phyloP scores from a whole-genome alignment of 1,140 invertebrate species.

The Drosophila melanica region DNA sequence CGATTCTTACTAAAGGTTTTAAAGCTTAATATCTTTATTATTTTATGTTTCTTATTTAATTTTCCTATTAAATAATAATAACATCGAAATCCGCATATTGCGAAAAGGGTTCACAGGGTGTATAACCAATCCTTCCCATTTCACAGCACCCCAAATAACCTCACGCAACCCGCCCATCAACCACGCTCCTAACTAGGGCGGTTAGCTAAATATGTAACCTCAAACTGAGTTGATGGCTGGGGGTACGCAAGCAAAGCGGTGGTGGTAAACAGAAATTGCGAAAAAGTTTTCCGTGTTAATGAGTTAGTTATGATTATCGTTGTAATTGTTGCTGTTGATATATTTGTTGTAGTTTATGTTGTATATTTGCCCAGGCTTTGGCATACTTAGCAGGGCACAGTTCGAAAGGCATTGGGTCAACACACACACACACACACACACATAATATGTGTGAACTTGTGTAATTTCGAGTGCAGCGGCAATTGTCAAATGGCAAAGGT shows the following conservation, averaged over 20 bases:
- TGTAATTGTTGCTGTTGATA: conserved; percentile 25
- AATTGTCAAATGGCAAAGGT: conserved; percentile 68
- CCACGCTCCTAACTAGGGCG: conserved; percentile 47
- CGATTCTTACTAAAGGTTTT: too few relatives aligned
- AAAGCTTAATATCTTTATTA: too few relatives aligned
- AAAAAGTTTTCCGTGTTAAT: conserved; percentile 69
- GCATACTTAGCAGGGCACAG: conserved; percentile 18
- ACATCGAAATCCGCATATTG: too few relatives aligned
- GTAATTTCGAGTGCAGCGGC: conserved; percentile 25
- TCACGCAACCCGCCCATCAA: conserved; percentile 13
- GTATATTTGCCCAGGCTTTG: conserved; percentile 14
- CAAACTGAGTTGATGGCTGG: conserved; percentile 38
- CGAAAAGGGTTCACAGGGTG: too few relatives aligned
- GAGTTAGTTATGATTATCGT: conserved; percentile 65
- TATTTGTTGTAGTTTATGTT: conserved; percentile 4
- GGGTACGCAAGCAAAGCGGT: too few relatives aligned
- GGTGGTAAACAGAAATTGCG: background rate
- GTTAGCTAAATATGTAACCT: conserved; percentile 70
- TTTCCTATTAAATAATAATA: too few relatives aligned
- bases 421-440: conserved; percentile 10
- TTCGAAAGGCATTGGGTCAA: conserved; percentile 1
- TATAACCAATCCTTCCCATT: background rate
- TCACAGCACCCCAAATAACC: background rate
- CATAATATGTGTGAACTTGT: conserved; percentile 4
- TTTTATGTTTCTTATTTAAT: too few relatives aligned